These are phyloP conservation scores for Coregonus ussuriensis DNA, from an alignment of 2,797 vertebrate species.

Conservation along the genomic window DNA sequence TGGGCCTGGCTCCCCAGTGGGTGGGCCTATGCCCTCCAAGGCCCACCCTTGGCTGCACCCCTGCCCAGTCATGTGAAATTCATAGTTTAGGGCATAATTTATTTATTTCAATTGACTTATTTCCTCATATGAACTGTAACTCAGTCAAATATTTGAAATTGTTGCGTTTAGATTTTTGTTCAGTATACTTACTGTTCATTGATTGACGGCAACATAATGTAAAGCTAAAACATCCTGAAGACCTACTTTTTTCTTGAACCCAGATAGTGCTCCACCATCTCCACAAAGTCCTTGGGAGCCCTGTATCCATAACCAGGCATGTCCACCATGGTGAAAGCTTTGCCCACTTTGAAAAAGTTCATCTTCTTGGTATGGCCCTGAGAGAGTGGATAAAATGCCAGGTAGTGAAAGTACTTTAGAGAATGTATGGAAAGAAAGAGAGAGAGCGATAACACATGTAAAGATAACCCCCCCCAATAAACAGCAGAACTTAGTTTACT, in stretches of 20 bases:
- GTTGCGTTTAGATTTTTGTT: no score
- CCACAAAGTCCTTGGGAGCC: slow-evolving; percentile 87
- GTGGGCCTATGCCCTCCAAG: no score
- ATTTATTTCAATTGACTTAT: no score
- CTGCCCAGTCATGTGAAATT: no score
- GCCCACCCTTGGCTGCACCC: no score
- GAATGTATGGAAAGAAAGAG: not conserved
- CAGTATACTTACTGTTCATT: not conserved
- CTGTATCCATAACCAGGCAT: slow-evolving; percentile 94
- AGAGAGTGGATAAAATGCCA: not conserved
- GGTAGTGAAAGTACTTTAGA: no score
- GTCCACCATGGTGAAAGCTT: slow-evolving; percentile 88
- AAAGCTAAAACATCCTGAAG: not conserved
- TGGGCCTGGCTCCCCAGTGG: no score
- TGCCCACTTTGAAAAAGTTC: slow-evolving; percentile 93
- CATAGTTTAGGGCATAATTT: no score
- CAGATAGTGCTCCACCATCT: slow-evolving; percentile 94
- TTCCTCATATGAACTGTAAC: no score
- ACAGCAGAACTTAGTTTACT: slow-evolving; percentile 44
- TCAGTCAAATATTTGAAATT: no score
- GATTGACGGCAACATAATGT: not conserved
- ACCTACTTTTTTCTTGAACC: slow-evolving; percentile 83
- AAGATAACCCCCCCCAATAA: not conserved
- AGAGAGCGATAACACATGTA: not conserved
- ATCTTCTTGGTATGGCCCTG: slow-evolving; percentile 98